A percentile compares a stretch with the other conserved stretches of the same genome.
phyloP scores from a whole-genome alignment of 2,113 vertebrate species.

The Anthoscopus minutus region DNA sequence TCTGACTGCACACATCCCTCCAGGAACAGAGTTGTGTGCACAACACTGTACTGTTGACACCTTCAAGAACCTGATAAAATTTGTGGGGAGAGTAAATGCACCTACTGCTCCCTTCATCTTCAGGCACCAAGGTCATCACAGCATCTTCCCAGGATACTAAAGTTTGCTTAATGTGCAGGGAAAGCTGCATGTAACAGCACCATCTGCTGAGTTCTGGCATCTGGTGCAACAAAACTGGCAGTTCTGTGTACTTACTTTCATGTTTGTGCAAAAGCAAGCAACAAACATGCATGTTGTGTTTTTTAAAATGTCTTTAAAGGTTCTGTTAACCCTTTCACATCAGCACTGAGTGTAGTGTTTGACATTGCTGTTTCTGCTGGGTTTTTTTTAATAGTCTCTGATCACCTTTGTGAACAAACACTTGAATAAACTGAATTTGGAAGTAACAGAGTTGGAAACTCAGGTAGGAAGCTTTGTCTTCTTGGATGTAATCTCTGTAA shows the following conservation, averaged over 20 bases:
- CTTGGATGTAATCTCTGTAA: neutral
- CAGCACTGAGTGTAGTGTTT: neutral
- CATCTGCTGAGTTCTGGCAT: constrained; percentile 23
- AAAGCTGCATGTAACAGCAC: constrained; percentile 9
- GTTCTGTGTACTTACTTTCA: neutral
- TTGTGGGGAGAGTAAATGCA: neutral
- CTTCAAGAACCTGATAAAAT: neutral
- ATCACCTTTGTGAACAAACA: constrained; percentile 89
- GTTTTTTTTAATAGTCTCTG: constrained; percentile 70
- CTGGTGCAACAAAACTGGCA: neutral
- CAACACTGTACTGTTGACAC: neutral
- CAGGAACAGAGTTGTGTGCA: neutral
- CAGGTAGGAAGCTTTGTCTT: constrained; percentile 67
- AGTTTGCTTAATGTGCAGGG: neutral
- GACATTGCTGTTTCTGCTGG: neutral
- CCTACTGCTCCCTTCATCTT: neutral
- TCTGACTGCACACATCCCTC: neutral
- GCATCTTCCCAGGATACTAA: rapidly evolving
- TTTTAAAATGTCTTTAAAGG: neutral
- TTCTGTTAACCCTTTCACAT: neutral
- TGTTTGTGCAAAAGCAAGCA: neutral
- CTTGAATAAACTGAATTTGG: constrained; percentile 85
- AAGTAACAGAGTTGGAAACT: constrained; percentile 83
- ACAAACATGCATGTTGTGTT: neutral
- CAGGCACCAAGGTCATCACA: neutral